Evolutionary conservation across 1,140 invertebrate genomes (phyloP), one percentile per base, ranked within the genome.

Genomic region (Diorhabda elongata): DNA sequence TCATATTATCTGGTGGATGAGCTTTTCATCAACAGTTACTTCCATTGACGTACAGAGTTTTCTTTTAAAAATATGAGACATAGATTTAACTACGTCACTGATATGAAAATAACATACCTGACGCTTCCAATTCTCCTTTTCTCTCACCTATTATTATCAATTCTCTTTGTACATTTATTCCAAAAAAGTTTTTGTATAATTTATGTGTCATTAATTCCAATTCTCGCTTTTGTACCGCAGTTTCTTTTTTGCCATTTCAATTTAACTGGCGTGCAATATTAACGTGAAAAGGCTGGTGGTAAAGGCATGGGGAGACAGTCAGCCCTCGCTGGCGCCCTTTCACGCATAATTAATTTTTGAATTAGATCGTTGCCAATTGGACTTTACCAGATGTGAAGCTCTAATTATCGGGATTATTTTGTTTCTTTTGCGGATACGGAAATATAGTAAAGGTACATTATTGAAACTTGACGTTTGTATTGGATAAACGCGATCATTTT

Each of bases 171-270:
- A 44, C 61, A 64, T 62, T 68, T 68, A 56, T 64, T 68, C 69
- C 45, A 59, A 64, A 26, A 58, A 64, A 71, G 42, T 67, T 70
- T 71, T 68, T 71, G 44, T 71, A 71, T 71, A 67, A 68, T 71
- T 71, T 71, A 68, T 71, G 61, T 67, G 66, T 71, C 69, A 71
- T 71, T 71, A 67, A 71, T 66, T 71, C 61, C 69, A 71, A 71
- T 71, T 71, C 66, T 11, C 63, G 63, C 63, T 57, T 64, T 64
- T 64, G 44, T 64, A 57, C 63, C 44, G 63, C 63, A 42, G 26
- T 41, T 56, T 57, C 63, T 64, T 64, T 63, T 64, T 64, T 44
- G 44, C 26, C 47, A n/a, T 52, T 52, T 52, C 47, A 52, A 52
- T 52, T 52, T 52, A 52, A 52, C 47, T 3, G 47, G 47, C 47